Conservation (phyloP, 2,888 invertebrate species). For the Amphipoea lucens region DNA sequence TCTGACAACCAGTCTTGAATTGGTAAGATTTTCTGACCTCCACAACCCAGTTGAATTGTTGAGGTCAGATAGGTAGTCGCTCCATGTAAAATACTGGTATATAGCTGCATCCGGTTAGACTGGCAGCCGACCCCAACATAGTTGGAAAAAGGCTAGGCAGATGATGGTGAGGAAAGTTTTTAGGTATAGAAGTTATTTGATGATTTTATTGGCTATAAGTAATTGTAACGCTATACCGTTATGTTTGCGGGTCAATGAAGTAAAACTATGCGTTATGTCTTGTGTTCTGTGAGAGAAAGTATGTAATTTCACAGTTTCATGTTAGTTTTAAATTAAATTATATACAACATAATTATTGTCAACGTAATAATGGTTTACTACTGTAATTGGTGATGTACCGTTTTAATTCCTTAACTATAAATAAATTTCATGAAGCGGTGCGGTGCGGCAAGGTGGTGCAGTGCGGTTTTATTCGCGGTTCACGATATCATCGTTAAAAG, state of each 20-base stretch:
- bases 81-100: background rate
- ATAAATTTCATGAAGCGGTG: background rate
- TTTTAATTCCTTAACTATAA: background rate
- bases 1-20: background rate
- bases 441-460: background rate
- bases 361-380: background rate
- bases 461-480: background rate
- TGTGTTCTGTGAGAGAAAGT: background rate
- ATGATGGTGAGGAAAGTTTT: background rate
- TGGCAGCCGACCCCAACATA: background rate
- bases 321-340: background rate
- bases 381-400: background rate
- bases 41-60: too few species aligned
- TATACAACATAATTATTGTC: background rate
- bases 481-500: background rate
- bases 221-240: background rate
- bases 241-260: background rate
- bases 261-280: background rate
- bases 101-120: background rate
- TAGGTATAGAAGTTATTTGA: background rate
- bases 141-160: background rate
- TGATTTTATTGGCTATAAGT: background rate
- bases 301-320: background rate
- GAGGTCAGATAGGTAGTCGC: background rate
- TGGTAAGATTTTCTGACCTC: background rate